These are phyloP conservation scores for Zosterops borbonicus DNA, from an alignment of 2,113 vertebrate genomes.

Conservation along the genomic window DNA sequence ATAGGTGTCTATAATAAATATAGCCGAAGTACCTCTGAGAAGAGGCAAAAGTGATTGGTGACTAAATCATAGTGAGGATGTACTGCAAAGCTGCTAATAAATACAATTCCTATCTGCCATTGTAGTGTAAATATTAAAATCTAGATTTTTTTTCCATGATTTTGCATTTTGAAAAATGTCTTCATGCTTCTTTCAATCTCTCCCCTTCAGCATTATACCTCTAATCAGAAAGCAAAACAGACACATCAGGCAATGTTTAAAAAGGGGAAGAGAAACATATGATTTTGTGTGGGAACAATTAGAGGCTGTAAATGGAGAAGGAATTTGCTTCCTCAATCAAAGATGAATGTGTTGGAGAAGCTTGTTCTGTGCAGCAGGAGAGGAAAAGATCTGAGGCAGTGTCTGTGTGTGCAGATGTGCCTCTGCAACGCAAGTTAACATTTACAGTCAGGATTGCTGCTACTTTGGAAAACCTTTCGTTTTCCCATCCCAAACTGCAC, in stretches of 20 bases:
- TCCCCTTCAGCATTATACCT: not conserved
- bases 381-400: not conserved
- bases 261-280: not conserved
- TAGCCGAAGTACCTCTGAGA: conserved; percentile 11
- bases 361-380: not conserved
- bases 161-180: conserved; percentile 46
- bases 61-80: conserved; percentile 48
- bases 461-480: not conserved
- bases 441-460: not conserved
- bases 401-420: not conserved
- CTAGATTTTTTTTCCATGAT: conserved; percentile 13
- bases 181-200: conserved; percentile 42
- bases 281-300: not conserved
- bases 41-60: not conserved
- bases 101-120: conserved; percentile 51
- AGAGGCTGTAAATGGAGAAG: conserved; percentile 26
- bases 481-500: not conserved
- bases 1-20: conserved; percentile 47
- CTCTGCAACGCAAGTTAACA: not conserved
- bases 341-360: not conserved
- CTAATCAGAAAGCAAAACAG: conserved; percentile 28
- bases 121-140: conserved; percentile 41
- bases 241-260: not conserved
- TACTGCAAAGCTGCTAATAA: conserved; percentile 57
- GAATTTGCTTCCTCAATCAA: not conserved